phyloP scores from a whole-genome alignment of 2,113 vertebrate genomes.

The Rhegmatorhina hoffmannsi region DNA sequence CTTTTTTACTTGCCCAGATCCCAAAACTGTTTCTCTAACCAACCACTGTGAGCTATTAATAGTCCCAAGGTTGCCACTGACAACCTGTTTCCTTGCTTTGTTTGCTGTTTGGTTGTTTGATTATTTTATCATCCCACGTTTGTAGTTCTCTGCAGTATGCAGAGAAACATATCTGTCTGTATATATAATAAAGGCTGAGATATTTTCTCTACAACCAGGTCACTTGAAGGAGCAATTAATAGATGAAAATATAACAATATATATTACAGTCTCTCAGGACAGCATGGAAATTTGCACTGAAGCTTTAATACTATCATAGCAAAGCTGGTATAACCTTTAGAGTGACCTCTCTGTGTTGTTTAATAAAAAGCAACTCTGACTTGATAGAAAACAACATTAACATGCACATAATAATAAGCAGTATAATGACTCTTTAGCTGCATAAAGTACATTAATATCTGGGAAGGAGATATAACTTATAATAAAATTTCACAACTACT shows the following conservation, averaged over 20 bases:
- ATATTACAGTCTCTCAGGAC: constrained; percentile 7
- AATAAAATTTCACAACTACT: not conserved
- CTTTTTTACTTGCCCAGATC: not conserved
- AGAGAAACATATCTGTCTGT: not conserved
- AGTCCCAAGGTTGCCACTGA: not conserved
- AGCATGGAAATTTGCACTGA: not conserved
- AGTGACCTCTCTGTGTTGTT: constrained; percentile 20
- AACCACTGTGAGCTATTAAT: not conserved
- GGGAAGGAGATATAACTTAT: not conserved
- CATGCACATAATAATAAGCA: constrained; percentile 17
- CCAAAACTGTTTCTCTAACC: not conserved
- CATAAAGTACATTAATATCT: not conserved
- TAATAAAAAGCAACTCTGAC: constrained; percentile 14
- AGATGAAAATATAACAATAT: constrained; percentile 16
- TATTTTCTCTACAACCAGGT: not conserved
- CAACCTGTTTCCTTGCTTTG: not conserved
- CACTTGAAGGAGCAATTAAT: constrained; percentile 21
- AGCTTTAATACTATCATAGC: not conserved
- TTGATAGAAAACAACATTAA: constrained; percentile 28
- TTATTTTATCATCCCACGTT: not conserved
- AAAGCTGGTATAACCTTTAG: constrained; percentile 21
- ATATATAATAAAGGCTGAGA: not conserved
- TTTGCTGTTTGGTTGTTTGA: not conserved
- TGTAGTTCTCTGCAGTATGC: not conserved
- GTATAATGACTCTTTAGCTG: constrained; percentile 1